phyloP scores from a whole-genome alignment of 2,888 invertebrate species.

The Synanthedon tipuliformis region DNA sequence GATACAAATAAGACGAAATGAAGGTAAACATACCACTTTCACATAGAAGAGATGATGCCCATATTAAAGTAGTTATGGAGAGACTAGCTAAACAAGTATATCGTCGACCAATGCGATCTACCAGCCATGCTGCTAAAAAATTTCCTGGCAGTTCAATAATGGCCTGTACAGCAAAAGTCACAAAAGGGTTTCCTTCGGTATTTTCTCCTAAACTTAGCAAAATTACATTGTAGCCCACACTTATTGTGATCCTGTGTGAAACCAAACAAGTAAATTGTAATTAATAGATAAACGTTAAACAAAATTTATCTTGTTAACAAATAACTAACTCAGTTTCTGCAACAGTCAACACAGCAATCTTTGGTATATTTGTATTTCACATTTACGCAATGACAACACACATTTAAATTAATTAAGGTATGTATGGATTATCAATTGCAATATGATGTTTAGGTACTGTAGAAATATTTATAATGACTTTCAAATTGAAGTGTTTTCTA shows the following conservation, averaged over 20 bases:
- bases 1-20: not conserved
- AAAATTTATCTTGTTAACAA: too few relatives aligned
- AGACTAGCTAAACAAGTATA: conserved; percentile 26
- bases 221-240: conserved; percentile 61
- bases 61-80: conserved; percentile 19
- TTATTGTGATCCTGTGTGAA: conserved; percentile 55
- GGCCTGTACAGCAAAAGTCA: conserved; percentile 74
- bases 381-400: too few relatives aligned
- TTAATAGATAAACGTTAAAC: too few relatives aligned
- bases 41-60: conserved; percentile 22
- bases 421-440: too few relatives aligned
- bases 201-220: conserved; percentile 60
- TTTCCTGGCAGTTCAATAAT: conserved; percentile 74
- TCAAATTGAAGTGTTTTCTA: conserved; percentile 5
- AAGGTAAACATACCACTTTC: conserved; percentile 16
- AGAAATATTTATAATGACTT: too few relatives aligned
- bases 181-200: conserved; percentile 73
- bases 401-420: too few relatives aligned
- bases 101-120: conserved; percentile 34
- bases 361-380: too few relatives aligned
- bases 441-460: too few relatives aligned
- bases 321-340: too few relatives aligned
- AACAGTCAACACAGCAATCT: too few relatives aligned
- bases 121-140: conserved; percentile 64
- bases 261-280: too few relatives aligned